Base-by-base conservation (phyloP, 2,797 vertebrate species). In the Spondyliosoma cantharus region DNA sequence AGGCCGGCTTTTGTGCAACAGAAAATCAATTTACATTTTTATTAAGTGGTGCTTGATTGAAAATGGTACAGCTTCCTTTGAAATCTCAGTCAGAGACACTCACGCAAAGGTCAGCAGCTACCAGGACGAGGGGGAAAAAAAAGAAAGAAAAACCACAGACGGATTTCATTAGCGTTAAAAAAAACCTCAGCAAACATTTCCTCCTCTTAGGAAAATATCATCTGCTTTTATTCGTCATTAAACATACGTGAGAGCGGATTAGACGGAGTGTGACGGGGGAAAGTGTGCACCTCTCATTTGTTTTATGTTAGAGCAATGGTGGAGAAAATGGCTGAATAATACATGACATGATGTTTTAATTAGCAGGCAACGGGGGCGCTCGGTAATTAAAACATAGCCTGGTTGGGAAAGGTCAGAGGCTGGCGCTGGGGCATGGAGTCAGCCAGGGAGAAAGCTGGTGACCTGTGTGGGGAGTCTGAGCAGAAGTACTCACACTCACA, bases 261-360 rank as follows among this genome's bases (percentile, higher is more conserved):
- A 68, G 64, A 85, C 74, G 65, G 65, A 56, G 60, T 59, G 76
- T 64, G 79, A 81, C 19, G 25, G 59, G 46, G 46, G 52, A 79
- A 48, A 37, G 56, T 3, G 20, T 17, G 53, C 71, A 73, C 53
- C 53, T 81, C 72, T 81, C 57, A 20, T 90, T 87, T 86, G 82
- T 83, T 81, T 89, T 43, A 67, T 68, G 63, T 76, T 56, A 24
- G 45, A 60, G 82, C 67, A 78, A 62, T 78, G 61, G 57, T 68
- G 69, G 59, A 76, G 71, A 78, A 86, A 89, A 87, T 58, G 66
- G 50, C 66, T 89, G 83, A 90, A 90, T 90, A 87, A 90, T 88
- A 82, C 79, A 87, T 81, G 80, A 81, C 75, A 77, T 61, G 17
- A 80, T 73, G 87, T 86, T 85, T 87, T 91, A 90, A 92, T 93